These are phyloP conservation scores for Myopa tessellatipennis DNA, from an alignment of 2,888 invertebrate genomes.

Conservation along the genomic window DNA sequence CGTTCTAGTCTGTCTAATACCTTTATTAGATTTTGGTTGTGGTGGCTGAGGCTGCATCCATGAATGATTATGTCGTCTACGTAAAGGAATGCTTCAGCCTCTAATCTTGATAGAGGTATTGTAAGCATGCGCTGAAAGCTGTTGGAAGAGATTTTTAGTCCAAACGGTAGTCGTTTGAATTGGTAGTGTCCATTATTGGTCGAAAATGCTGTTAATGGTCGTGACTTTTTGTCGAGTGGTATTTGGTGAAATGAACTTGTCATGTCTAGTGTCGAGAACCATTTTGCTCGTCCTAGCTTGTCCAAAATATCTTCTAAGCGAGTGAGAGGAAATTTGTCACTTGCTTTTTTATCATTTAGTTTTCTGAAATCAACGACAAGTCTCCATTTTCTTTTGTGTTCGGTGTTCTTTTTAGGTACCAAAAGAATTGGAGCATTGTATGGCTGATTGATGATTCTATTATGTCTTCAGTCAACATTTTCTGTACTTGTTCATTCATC, in stretches of 20 bases:
- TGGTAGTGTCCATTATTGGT: constrained; percentile 38
- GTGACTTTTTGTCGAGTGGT: not conserved
- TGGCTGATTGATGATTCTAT: constrained; percentile 38
- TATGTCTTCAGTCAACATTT: no score
- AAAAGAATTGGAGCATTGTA: constrained; percentile 45
- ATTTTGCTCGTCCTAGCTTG: constrained; percentile 41
- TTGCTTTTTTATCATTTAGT: constrained; percentile 27
- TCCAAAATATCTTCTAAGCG: constrained; percentile 38
- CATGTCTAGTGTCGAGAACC: constrained; percentile 40
- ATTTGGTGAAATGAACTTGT: constrained; percentile 16
- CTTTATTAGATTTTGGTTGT: no score
- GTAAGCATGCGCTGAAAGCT: constrained; percentile 3
- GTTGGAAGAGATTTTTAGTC: constrained; percentile 9
- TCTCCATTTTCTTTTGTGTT: constrained; percentile 37
- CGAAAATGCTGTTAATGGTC: constrained; percentile 15
- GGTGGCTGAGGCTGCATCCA: no score
- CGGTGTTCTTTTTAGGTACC: constrained; percentile 41
- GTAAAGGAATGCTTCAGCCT: no score
- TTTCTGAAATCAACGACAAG: constrained; percentile 25
- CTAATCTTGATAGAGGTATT: not conserved
- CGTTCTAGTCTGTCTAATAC: no score
- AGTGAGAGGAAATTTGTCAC: constrained; percentile 36
- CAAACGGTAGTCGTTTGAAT: not conserved
- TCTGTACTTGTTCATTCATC: no score
- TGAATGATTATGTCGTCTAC: no score